Evolutionary conservation across 2,888 invertebrate genomes (phyloP).

Genomic region (Keiferia lycopersicella): DNA sequence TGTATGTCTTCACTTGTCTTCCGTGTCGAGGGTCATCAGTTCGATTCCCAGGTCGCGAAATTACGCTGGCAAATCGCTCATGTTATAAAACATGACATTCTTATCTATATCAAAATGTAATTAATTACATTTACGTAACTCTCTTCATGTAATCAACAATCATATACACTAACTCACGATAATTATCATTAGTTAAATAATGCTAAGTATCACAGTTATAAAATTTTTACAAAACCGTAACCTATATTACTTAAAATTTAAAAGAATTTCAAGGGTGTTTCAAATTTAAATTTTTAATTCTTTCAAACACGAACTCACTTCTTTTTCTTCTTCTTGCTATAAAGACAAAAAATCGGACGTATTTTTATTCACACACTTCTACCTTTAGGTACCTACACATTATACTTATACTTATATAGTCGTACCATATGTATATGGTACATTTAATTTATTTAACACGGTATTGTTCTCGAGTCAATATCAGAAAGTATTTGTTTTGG

Average conservation of each 20-base stretch:
- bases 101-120: conserved; percentile 17
- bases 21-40: conserved; percentile 58
- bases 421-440: neutral
- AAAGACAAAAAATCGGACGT: too few species aligned
- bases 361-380: too few species aligned
- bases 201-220: neutral
- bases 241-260: neutral
- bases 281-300: too few species aligned
- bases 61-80: conserved; percentile 2
- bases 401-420: too few species aligned
- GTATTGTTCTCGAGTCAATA: neutral
- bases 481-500: conserved; percentile 11
- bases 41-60: conserved; percentile 25
- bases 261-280: too few species aligned
- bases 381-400: too few species aligned
- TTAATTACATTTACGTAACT: conserved; percentile 7
- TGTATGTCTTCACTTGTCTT: conserved; percentile 38
- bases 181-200: neutral
- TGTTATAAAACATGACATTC: neutral
- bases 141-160: neutral
- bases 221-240: neutral
- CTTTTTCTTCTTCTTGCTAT: too few species aligned
- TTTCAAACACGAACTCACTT: too few species aligned
- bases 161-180: neutral
- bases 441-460: neutral